These are phyloP conservation scores for Cheilosia soror DNA, from an alignment of 2,888 invertebrate genomes.

Conservation along the genomic window DNA sequence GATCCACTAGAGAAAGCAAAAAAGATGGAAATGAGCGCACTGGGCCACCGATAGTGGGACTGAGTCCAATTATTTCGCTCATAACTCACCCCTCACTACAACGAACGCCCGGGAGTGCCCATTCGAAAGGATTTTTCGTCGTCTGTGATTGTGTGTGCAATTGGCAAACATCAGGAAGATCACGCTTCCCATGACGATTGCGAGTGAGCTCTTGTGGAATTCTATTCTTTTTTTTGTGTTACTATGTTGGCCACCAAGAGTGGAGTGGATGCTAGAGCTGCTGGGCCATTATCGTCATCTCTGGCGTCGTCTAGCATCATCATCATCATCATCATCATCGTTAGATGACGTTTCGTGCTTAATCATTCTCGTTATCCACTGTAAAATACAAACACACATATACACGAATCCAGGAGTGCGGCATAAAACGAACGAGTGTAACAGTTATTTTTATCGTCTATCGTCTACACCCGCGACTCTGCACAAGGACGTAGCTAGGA, in stretches of 20 bases:
- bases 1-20: background rate
- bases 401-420: background rate
- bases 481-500: constrained; percentile 43
- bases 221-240: constrained; percentile 8
- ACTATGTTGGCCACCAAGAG: constrained; percentile 7
- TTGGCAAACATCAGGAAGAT: constrained; percentile 61
- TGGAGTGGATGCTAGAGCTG: constrained; percentile 3
- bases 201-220: background rate
- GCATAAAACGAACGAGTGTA: constrained; percentile 25
- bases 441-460: constrained; percentile 45
- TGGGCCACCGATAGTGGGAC: constrained; percentile 46
- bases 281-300: constrained; percentile 27
- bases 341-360: constrained; percentile 63
- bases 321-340: constrained; percentile 55
- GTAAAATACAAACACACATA: constrained; percentile 17
- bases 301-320: constrained; percentile 14
- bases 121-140: constrained; percentile 24
- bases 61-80: constrained; percentile 64
- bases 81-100: constrained; percentile 43
- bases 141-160: constrained; percentile 30
- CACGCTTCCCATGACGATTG: constrained; percentile 47
- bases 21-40: constrained; percentile 58
- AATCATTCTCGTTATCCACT: constrained; percentile 65
- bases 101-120: constrained; percentile 17
- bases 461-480: constrained; percentile 38